Percentiles rank a stretch among this genome's conserved stretches.
phyloP scores from a whole-genome alignment of 1,140 invertebrate genomes.

The Atta texana region DNA sequence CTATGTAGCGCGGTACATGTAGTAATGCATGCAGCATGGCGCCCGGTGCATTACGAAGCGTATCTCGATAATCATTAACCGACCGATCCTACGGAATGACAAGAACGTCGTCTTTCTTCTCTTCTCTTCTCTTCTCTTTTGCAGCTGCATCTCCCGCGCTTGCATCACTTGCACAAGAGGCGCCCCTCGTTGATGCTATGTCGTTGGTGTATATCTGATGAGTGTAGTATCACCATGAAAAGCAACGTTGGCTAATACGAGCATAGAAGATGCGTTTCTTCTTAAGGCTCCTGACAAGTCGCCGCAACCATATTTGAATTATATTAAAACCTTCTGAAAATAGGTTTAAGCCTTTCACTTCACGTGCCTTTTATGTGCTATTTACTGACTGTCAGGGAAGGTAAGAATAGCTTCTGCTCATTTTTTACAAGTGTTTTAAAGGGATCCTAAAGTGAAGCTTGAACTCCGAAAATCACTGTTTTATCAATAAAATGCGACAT shows the following conservation, averaged over 20 bases:
- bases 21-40: constrained; percentile 34
- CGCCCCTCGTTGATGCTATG: constrained; percentile 16
- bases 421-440: no score
- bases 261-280: background rate
- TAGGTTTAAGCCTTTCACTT: no score
- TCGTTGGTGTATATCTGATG: constrained; percentile 25
- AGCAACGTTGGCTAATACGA: constrained; percentile 53
- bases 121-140: background rate
- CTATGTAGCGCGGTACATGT: background rate
- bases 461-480: no score
- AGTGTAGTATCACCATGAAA: constrained; percentile 3
- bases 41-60: constrained; percentile 37
- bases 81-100: constrained; percentile 65
- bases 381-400: no score
- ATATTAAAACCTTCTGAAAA: no score
- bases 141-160: background rate
- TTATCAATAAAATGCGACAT: no score
- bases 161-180: constrained; percentile 47
- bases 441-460: no score
- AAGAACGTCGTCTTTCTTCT: constrained; percentile 57
- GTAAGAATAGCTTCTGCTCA: no score
- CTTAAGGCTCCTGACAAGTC: background rate
- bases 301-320: no score
- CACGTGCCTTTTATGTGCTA: no score
- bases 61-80: constrained; percentile 60